A percentile compares a stretch with the other conserved stretches of the same genome.
These are phyloP conservation scores for Labrus mixtus DNA, from an alignment of 2,113 vertebrate genomes.

Conservation along the genomic window DNA sequence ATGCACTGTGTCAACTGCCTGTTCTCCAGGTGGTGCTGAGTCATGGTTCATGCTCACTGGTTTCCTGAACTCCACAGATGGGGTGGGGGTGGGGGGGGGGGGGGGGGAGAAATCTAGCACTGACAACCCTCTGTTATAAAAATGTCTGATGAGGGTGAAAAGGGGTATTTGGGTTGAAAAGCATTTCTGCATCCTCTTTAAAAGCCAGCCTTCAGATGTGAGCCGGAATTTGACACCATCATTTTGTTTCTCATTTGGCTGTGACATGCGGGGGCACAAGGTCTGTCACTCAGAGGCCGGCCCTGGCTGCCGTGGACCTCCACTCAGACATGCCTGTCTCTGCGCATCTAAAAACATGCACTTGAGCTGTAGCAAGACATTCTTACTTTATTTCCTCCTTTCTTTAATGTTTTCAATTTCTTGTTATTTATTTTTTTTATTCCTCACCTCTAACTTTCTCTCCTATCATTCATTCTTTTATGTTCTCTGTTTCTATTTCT, in stretches of 20 bases:
- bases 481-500: too few relatives aligned
- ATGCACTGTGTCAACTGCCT: slow-evolving; percentile 40
- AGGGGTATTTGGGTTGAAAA: slow-evolving; percentile 47
- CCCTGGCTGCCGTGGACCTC: slow-evolving; percentile 30
- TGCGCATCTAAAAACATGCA: slow-evolving; percentile 6
- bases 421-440: not conserved
- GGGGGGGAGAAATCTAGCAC: not conserved
- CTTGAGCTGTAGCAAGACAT: slow-evolving; percentile 15
- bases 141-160: slow-evolving; percentile 44
- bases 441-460: too few relatives aligned
- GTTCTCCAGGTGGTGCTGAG: slow-evolving; percentile 64
- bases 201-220: slow-evolving; percentile 50
- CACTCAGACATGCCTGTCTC: slow-evolving; percentile 54
- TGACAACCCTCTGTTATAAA: slow-evolving; percentile 43
- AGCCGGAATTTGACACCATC: slow-evolving; percentile 65
- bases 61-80: slow-evolving; percentile 16
- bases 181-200: slow-evolving; percentile 34
- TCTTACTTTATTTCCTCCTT: not conserved
- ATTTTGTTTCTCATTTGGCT: slow-evolving; percentile 68
- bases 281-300: slow-evolving; percentile 64
- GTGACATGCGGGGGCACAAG: slow-evolving; percentile 49
- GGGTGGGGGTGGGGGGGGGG: not conserved
- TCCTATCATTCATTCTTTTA: too few relatives aligned
- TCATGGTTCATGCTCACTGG: slow-evolving; percentile 51
- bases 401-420: not conserved